These are phyloP conservation scores for Dasyornis broadbenti DNA, from an alignment of 2,113 vertebrate genomes.

Conservation along the genomic window DNA sequence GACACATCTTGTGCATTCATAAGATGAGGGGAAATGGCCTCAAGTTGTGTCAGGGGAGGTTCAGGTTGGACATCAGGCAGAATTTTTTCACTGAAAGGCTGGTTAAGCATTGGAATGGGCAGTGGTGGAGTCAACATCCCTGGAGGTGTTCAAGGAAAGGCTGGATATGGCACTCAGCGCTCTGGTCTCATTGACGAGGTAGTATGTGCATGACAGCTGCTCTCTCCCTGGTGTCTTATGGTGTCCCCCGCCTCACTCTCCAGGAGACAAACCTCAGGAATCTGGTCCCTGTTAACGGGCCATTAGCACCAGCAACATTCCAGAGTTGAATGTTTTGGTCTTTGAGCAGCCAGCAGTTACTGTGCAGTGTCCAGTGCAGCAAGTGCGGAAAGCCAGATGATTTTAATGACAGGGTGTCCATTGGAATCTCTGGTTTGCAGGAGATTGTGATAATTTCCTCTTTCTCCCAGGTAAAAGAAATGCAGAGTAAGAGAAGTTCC, in stretches of 20 bases:
- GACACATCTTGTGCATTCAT: background rate
- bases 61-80: background rate
- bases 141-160: background rate
- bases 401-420: background rate
- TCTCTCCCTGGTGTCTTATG: accelerated
- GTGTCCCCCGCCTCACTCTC: background rate
- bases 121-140: too few species aligned
- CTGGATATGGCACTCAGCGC: background rate
- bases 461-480: constrained; percentile 15
- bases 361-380: background rate
- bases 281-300: background rate
- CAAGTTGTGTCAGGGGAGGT: background rate
- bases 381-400: background rate
- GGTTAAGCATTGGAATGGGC: background rate
- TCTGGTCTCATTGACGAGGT: background rate
- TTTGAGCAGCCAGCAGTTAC: background rate
- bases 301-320: background rate
- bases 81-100: background rate
- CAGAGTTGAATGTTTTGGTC: background rate
- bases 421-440: background rate
- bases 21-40: background rate
- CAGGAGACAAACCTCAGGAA: background rate
- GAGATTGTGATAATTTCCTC: background rate
- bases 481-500: background rate
- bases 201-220: background rate